Conservation (phyloP, 2,888 invertebrate genomes). For the Limenitis camilla region DNA sequence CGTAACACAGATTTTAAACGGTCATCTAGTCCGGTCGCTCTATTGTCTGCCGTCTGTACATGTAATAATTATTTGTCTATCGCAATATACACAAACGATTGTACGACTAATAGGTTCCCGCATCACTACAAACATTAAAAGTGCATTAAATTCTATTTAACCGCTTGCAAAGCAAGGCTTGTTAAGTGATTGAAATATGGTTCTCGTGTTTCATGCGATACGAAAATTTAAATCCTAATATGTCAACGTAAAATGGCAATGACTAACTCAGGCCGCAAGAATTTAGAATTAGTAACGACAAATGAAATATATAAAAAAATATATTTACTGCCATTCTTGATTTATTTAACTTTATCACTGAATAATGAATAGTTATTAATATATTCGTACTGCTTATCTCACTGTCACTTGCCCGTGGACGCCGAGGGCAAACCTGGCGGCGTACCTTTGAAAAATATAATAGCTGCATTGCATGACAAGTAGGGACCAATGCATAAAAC, state of each 20-base stretch:
- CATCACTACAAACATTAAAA: conserved; percentile 62
- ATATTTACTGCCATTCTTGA: too few relatives aligned
- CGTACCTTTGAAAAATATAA: conserved; percentile 11
- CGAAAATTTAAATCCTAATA: conserved; percentile 35
- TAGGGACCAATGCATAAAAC: conserved; percentile 6
- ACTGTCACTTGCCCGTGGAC: conserved; percentile 4
- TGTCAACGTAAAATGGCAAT: conserved; percentile 1
- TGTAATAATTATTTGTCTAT: conserved; percentile 20
- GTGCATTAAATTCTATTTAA: conserved; percentile 65
- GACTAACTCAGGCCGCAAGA: not conserved
- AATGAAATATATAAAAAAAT: too few relatives aligned
- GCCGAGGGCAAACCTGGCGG: conserved; percentile 5
- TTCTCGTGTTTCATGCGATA: conserved; percentile 44
- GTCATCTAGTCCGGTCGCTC: conserved; percentile 17
- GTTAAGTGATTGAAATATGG: conserved; percentile 48
- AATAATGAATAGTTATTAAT: not conserved
- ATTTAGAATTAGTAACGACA: not conserved
- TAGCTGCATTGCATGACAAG: conserved; percentile 7
- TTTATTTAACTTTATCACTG: too few relatives aligned
- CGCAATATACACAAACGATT: conserved; percentile 34
- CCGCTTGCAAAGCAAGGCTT: conserved; percentile 44
- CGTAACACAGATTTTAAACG: conserved; percentile 20
- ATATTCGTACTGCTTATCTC: conserved; percentile 3
- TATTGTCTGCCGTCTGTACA: conserved; percentile 17
- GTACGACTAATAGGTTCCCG: conserved; percentile 49